These are phyloP conservation scores for Crocidura indochinensis DNA, from an alignment of 2,797 vertebrate genomes.

Conservation along the genomic window DNA sequence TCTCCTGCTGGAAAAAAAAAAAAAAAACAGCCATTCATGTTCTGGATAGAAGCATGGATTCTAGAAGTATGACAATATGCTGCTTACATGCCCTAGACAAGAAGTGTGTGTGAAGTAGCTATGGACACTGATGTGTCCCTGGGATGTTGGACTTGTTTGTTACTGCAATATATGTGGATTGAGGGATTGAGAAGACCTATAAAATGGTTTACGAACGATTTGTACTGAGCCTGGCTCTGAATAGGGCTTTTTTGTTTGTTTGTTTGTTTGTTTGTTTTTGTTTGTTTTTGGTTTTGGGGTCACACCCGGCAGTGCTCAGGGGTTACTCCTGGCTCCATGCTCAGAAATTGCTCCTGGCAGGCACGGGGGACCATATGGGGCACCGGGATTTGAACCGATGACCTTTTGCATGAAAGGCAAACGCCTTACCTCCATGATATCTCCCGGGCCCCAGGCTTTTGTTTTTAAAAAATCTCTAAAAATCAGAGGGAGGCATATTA, in stretches of 20 bases:
- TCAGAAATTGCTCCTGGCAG: no score
- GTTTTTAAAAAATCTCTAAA: slow-evolving; percentile 2
- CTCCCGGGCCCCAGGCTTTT: no score
- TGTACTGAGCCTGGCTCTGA: slow-evolving; percentile 41
- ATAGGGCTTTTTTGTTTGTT: not conserved
- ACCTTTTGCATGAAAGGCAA: no score
- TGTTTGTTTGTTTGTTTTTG: no score
- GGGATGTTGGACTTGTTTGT: slow-evolving; percentile 24
- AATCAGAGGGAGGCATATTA: not conserved
- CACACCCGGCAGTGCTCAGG: no score
- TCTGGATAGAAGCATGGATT: slow-evolving; percentile 32
- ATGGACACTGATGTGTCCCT: not conserved
- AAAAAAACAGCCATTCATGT: not conserved
- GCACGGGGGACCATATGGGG: no score
- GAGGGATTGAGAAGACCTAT: not conserved
- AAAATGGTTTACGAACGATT: not conserved
- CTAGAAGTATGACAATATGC: not conserved
- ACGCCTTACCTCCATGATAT: no score
- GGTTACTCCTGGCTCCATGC: no score
- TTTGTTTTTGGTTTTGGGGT: not conserved
- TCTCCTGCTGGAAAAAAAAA: slow-evolving; percentile 1
- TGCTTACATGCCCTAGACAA: not conserved
- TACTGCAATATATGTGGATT: not conserved
- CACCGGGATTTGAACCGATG: no score
- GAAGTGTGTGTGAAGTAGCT: slow-evolving; percentile 1